These are phyloP conservation scores for Neopelma chrysocephalum DNA, from an alignment of 2,797 vertebrate species.

Conservation along the genomic window DNA sequence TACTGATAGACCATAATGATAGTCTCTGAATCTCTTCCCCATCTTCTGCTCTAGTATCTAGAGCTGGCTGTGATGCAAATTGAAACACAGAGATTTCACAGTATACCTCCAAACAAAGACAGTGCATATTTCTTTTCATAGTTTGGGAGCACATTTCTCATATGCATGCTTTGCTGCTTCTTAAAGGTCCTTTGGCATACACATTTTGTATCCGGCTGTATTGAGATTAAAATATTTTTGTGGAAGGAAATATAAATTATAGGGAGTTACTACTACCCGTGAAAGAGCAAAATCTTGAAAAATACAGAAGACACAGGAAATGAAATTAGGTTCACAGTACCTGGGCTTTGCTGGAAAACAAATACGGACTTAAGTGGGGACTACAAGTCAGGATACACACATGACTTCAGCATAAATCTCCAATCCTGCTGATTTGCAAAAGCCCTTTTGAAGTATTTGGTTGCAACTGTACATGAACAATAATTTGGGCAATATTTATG, in stretches of 20 bases:
- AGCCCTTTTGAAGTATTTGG: not conserved
- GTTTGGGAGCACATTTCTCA: not conserved
- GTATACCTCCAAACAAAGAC: not conserved
- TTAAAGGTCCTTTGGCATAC: not conserved
- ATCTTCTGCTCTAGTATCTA: not conserved
- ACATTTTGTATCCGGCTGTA: not conserved
- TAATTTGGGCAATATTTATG: not conserved
- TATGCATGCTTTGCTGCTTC: not conserved
- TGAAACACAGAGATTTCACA: not conserved
- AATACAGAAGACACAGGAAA: not conserved
- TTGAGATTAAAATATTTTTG: not conserved
- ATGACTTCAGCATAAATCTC: not conserved
- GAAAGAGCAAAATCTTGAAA: slow-evolving; percentile 30
- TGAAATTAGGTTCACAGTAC: not conserved
- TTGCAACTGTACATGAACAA: not conserved
- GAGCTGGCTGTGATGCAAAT: not conserved
- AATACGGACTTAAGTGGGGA: slow-evolving; percentile 12
- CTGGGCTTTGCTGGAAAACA: not conserved
- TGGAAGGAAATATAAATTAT: not conserved
- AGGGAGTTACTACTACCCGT: not conserved
- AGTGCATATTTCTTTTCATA: not conserved
- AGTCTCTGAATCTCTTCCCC: not conserved
- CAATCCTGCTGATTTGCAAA: not conserved
- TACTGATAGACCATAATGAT: not conserved
- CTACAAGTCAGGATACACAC: not conserved